Percentiles rank a stretch among this genome's conserved stretches.
These are phyloP conservation scores for Cheilosia pagana DNA, from an alignment of 2,888 invertebrate genomes.

Conservation along the genomic window DNA sequence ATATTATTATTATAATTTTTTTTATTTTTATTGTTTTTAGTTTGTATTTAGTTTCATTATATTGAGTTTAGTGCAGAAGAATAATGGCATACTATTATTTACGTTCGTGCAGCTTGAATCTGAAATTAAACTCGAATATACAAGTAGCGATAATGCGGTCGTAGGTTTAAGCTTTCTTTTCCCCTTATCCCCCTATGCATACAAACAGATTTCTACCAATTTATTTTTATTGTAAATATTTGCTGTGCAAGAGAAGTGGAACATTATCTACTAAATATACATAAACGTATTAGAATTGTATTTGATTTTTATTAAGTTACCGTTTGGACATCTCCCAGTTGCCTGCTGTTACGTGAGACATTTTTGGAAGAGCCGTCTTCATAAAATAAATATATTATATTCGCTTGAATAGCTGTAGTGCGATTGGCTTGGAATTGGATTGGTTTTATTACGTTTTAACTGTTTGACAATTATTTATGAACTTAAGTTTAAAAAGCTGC, in stretches of 20 bases:
- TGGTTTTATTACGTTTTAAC: background rate
- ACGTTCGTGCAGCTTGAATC: conserved; percentile 37
- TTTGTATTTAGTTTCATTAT: conserved; percentile 44
- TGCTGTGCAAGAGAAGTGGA: conserved; percentile 53
- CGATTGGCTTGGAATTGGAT: background rate
- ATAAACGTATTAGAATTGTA: conserved; percentile 52
- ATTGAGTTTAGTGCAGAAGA: conserved; percentile 29
- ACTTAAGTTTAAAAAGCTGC: conserved; percentile 12
- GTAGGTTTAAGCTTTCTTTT: conserved; percentile 28
- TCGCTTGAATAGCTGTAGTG: background rate
- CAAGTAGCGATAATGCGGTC: conserved; percentile 3
- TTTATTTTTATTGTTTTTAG: conserved; percentile 31
- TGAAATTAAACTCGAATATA: conserved; percentile 36
- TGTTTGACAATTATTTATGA: background rate
- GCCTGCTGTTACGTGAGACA: conserved; percentile 39
- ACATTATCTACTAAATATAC: conserved; percentile 38
- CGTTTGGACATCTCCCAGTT: background rate
- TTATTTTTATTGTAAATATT: conserved; percentile 72
- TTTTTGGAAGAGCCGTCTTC: conserved; percentile 3
- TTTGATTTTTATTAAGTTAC: conserved; percentile 53
- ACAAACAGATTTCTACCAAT: conserved; percentile 39
- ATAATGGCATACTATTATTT: background rate
- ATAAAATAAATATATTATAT: background rate
- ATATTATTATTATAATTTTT: conserved; percentile 1
- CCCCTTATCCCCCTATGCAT: background rate